Percentiles rank a stretch among this genome's conserved stretches.
These are phyloP conservation scores for Eulemur rubriventer DNA, from an alignment of 2,797 vertebrate species.

Conservation along the genomic window DNA sequence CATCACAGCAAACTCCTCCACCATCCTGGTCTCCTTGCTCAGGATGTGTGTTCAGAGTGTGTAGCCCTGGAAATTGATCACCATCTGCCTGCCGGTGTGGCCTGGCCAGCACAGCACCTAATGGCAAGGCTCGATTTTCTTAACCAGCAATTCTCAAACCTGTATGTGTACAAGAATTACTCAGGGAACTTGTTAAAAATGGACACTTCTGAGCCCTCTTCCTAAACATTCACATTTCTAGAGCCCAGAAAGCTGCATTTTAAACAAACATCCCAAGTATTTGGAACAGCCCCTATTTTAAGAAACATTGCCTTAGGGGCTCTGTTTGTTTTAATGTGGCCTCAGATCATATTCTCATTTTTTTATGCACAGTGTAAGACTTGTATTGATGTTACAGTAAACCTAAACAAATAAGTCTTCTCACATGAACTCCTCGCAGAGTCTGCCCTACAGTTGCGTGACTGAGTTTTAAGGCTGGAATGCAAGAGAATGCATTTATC, in stretches of 20 bases:
- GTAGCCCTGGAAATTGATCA: neutral
- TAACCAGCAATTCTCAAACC: neutral
- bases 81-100: too few species aligned
- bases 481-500: neutral
- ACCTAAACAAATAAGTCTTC: neutral
- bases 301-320: neutral
- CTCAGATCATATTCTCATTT: neutral
- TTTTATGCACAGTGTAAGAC: neutral
- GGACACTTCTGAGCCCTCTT: neutral
- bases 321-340: neutral
- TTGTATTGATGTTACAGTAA: neutral
- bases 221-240: neutral
- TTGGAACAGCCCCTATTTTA: neutral
- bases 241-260: neutral
- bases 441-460: neutral
- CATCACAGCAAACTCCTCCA: fast-evolving
- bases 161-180: neutral
- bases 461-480: neutral
- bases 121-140: fast-evolving
- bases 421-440: neutral
- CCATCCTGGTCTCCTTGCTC: fast-evolving
- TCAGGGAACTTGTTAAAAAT: neutral
- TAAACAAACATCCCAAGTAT: neutral
- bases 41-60: fast-evolving
- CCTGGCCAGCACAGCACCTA: fast-evolving